Evolutionary conservation across 2,113 vertebrate species (phyloP), one percentile per base, ranked within the genome.

Genomic region (Dromas ardeola): DNA sequence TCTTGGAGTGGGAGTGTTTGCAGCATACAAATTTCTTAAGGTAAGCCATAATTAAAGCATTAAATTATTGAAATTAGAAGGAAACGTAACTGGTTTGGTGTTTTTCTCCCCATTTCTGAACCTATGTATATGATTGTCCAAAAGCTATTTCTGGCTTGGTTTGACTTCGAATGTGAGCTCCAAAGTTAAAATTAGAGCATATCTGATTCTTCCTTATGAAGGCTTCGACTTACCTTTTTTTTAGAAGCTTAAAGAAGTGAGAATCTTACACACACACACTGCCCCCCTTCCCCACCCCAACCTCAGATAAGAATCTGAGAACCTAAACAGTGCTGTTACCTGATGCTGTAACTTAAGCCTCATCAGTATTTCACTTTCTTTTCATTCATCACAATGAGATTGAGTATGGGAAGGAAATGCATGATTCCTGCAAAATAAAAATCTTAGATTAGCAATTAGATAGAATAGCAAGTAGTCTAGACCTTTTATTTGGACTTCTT

Each of bases 21-120:
- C 99, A n/a, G 98, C 98, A 5, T 99, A 99, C 97, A 99, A 99
- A 97, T 99, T 99, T 78, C 71, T 99, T 50, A 99, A 99, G 98
- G 99, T 99, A 93, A 96, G 94, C 23, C 21, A 14, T 32, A 85
- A 58, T 34, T 65, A 90, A 76, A 59, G 1, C 25, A 34, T 53
- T 58, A 12, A 38, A 32, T 62, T 65, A 56, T 5, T 77, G 42
- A 77, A 82, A 38, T 73, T 13, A 22, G 59, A 40, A 85, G 20
- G 42, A 95, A 59, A 16, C 36, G 5, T 66, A 80, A 70, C 10
- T 63, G 34, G 6, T 10, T 27, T 25, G 40, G 16, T 12, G 8
- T 36, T 38, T 67, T 10, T 30, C 63, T 42, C 9, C 23, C 38
- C 22, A 22, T 0, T 67, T 86, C 43, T 87, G 26, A 78, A 8